These are phyloP conservation scores for Catostomus latipinnis DNA, from an alignment of 2,797 vertebrate species.

Conservation along the genomic window DNA sequence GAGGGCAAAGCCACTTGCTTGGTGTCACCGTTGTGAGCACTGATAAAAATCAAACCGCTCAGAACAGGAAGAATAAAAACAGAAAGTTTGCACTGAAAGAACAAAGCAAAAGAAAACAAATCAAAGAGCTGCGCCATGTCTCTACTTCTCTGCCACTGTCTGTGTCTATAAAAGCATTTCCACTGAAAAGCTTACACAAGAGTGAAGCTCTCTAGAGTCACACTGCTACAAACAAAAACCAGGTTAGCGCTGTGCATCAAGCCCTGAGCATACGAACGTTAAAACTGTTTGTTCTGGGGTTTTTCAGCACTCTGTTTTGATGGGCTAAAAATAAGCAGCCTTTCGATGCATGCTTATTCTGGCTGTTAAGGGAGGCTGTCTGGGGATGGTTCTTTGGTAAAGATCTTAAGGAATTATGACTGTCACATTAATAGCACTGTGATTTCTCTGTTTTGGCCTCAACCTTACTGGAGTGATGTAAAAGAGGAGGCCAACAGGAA, in stretches of 20 bases:
- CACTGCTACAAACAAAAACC: conserved; percentile 61
- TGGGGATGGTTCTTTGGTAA: conserved; percentile 49
- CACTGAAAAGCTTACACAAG: conserved; percentile 63
- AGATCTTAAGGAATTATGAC: conserved; percentile 57
- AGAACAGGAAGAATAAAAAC: conserved; percentile 67
- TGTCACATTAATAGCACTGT: conserved; percentile 38
- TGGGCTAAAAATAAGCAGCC: conserved; percentile 79
- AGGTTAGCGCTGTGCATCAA: conserved; percentile 71
- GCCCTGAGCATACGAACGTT: conserved; percentile 58
- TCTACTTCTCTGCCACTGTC: conserved; percentile 74
- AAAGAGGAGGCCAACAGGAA: conserved; percentile 1
- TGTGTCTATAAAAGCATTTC: conserved; percentile 72
- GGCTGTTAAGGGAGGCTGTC: conserved; percentile 49
- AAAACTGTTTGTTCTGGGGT: conserved; percentile 60
- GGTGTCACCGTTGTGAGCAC: conserved; percentile 71
- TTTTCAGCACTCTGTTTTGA: conserved; percentile 68
- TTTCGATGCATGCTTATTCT: conserved; percentile 56
- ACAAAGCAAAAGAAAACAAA: conserved; percentile 55
- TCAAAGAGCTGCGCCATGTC: conserved; percentile 70
- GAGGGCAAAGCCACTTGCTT: conserved; percentile 51
- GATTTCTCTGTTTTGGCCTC: conserved; percentile 19
- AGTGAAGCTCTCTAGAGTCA: conserved; percentile 57
- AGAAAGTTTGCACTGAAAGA: conserved; percentile 57
- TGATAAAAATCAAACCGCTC: conserved; percentile 59
- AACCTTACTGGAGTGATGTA: conserved; percentile 3